Evolutionary conservation across 1,140 invertebrate species (phyloP), one percentile per base, ranked within the genome.

Genomic region (Drosophila ogumai): DNA sequence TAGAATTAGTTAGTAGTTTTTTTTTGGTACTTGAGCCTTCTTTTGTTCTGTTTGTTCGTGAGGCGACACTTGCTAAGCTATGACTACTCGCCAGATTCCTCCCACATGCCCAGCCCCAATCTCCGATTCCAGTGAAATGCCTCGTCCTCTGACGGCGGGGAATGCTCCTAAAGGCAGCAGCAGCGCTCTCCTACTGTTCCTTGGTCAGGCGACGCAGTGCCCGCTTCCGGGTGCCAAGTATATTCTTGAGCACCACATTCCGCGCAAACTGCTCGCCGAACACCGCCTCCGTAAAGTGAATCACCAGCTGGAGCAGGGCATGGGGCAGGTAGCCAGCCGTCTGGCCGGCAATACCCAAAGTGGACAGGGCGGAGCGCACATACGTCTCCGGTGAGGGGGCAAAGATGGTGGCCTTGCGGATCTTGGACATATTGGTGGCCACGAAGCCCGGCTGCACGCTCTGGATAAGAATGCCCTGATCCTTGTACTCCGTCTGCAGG

Each of bases 341-440:
- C 46, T 94, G 93, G 3, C 93, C 93, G 73, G 96, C 94, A 47
- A 97, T 94, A 15, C 97, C 97, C 28, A 97, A 94, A 15, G 96
- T 96, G 71, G 94, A 95, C 7, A 99, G 92, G 1, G 97, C 95
- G 1, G 95, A 94, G 55, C 95, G 94, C 6, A 98, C 98, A 93
- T 96, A 99, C 13, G 93, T 94, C 3, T 95, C 94, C 0, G 98
- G 95, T 0, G 95, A 95, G 1, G 98, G 98, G 13, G 96, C 96
- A 93, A 97, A 95, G 92, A 96, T 94, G 3, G 95, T 96, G n/a
- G 96, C 93, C 73, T 95, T 95, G 38, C 95, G 95, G 60, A 99
- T 97, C 85, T 96, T 97, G 19, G 97, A 96, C 97, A 99, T 97
- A 81, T 98, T 99, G 0, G 98, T 98, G 6, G 97, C 96, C 0